Evolutionary conservation across 2,888 invertebrate species (phyloP).

Genomic region (Tricholauxania praeusta): DNA sequence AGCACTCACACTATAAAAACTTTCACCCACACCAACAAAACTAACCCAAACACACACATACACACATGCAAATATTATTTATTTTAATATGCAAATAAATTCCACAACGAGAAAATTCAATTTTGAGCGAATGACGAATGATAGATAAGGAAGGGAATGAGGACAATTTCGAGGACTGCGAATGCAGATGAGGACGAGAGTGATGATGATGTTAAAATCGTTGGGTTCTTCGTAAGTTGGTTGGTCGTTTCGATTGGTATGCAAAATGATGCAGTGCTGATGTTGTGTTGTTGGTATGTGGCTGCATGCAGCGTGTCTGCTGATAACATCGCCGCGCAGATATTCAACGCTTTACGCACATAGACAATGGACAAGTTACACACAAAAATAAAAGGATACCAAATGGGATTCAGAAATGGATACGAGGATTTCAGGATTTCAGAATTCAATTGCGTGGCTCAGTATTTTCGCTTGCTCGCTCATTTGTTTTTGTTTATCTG

Average conservation of each 20-base stretch:
- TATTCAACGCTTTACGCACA: conserved; percentile 42
- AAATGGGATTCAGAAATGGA: conserved; percentile 54
- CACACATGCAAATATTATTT: conserved; percentile 42
- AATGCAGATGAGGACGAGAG: conserved; percentile 1
- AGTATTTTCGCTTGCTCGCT: conserved; percentile 17
- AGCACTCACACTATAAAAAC: no score
- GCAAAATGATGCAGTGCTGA: conserved; percentile 14
- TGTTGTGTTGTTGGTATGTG: conserved; percentile 16
- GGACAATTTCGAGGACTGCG: no score
- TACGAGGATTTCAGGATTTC: conserved; percentile 49
- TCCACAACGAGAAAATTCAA: conserved; percentile 51
- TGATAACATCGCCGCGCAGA: conserved; percentile 40
- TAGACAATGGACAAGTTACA: conserved; percentile 37
- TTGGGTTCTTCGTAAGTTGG: conserved; percentile 4
- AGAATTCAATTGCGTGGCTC: conserved; percentile 32
- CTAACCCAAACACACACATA: conserved; percentile 21
- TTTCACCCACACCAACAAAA: not conserved
- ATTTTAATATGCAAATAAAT: conserved; percentile 55
- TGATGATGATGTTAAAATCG: conserved; percentile 19
- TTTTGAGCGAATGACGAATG: conserved; percentile 44
- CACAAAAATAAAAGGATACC: conserved; percentile 31
- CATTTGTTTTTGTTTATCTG: not conserved
- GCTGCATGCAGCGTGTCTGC: conserved; percentile 17
- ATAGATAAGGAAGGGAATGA: not conserved
- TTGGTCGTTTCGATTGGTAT: not conserved